Percentiles rank a stretch among this genome's conserved stretches.
Evolutionary conservation across 64 coral and sea anemone genomes (phyloP).

Genomic region (Pocillopora verrucosa): DNA sequence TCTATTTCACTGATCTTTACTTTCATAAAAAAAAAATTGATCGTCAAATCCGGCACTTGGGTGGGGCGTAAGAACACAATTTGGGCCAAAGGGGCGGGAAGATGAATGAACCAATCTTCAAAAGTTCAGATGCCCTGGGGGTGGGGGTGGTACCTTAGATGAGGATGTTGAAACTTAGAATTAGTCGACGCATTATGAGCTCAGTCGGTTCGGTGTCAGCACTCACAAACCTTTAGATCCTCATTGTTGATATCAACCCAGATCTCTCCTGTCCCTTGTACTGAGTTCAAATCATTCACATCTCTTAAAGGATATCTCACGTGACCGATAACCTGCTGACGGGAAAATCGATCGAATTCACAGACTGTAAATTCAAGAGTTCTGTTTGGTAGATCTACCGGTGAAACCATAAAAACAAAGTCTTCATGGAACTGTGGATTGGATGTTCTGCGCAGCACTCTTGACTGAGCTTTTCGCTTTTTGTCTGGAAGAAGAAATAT

Average conservation of each 20-base stretch:
- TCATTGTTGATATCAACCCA: constrained; percentile 83
- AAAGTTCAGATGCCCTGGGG: too few relatives aligned
- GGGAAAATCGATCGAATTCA: constrained; percentile 95
- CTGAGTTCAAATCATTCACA: constrained; percentile 25
- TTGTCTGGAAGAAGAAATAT: constrained; percentile 89
- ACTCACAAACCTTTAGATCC: constrained; percentile 60
- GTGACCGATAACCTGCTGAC: constrained; percentile 91
- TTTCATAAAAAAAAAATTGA: too few relatives aligned
- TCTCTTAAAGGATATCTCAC: constrained; percentile 69
- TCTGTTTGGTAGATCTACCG: constrained; percentile 52
- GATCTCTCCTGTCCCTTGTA: constrained; percentile 63
- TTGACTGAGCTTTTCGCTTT: constrained; percentile 82
- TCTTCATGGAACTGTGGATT: constrained; percentile 93
- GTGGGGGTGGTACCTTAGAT: too few relatives aligned
- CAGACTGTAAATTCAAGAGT: constrained; percentile 82
- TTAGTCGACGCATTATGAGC: background rate
- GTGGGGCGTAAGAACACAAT: too few relatives aligned
- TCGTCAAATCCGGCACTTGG: too few relatives aligned
- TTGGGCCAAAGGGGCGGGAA: too few relatives aligned
- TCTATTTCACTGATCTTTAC: too few relatives aligned
- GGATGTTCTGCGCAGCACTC: constrained; percentile 66
- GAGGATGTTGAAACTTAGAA: too few relatives aligned
- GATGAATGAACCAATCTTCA: background rate
- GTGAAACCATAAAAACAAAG: constrained; percentile 81
- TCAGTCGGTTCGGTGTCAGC: too few relatives aligned